phyloP scores from a whole-genome alignment of 2,888 invertebrate species.

The Yponomeuta plumbellus region DNA sequence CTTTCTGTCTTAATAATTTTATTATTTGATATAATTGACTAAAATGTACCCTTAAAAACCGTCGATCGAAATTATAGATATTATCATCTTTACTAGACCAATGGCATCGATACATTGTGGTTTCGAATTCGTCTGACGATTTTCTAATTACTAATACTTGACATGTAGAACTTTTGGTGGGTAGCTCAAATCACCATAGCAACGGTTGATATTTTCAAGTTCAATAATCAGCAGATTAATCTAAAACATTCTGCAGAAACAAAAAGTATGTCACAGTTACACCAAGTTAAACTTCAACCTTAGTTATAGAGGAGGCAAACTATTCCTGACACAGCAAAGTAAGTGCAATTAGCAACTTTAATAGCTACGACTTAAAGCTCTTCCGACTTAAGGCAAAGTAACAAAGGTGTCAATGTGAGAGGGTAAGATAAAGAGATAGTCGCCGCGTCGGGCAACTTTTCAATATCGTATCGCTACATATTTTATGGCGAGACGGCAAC shows the following conservation, averaged over 20 bases:
- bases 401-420: constrained; percentile 23
- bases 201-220: too few species aligned
- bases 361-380: neutral
- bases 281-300: neutral
- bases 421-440: constrained; percentile 39
- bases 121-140: too few species aligned
- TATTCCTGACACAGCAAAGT: neutral
- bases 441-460: constrained; percentile 57
- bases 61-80: too few species aligned
- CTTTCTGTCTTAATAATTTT: too few species aligned
- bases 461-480: constrained; percentile 71
- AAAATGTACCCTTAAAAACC: too few species aligned
- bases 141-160: too few species aligned
- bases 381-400: constrained; percentile 12
- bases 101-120: too few species aligned
- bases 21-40: too few species aligned
- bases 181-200: too few species aligned
- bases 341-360: constrained; percentile 1
- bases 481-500: constrained; percentile 65
- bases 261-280: neutral
- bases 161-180: too few species aligned
- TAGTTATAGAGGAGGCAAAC: neutral
- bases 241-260: neutral
- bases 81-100: too few species aligned
- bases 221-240: neutral